Conservation (phyloP, 2,888 invertebrate genomes). For the Ophraella communa region DNA sequence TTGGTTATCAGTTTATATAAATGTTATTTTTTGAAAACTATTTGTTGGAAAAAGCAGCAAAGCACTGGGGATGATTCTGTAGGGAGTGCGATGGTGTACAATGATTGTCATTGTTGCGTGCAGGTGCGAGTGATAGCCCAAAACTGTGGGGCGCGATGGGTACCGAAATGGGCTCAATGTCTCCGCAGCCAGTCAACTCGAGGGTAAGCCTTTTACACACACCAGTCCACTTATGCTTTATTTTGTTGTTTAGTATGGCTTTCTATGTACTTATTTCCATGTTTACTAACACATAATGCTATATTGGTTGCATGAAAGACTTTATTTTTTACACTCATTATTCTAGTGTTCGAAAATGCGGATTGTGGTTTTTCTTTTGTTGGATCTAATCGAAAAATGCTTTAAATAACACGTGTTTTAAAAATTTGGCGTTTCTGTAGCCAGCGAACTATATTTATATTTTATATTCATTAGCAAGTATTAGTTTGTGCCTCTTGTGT, state of each 20-base stretch:
- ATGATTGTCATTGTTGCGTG: constrained; percentile 59
- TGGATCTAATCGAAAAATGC: neutral
- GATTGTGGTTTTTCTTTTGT: neutral
- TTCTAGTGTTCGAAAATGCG: neutral
- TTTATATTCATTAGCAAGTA: too few species aligned
- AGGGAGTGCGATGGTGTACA: constrained; percentile 46
- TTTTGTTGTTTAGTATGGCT: constrained; percentile 44
- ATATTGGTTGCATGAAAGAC: constrained; percentile 14
- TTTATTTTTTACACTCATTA: neutral
- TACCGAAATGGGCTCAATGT: constrained; percentile 63
- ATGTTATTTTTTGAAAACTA: too few species aligned
- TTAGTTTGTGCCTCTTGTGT: too few species aligned
- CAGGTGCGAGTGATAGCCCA: constrained; percentile 64
- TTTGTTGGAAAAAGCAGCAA: constrained; percentile 8
- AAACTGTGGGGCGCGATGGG: constrained; percentile 64
- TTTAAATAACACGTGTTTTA: too few species aligned
- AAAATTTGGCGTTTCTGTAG: too few species aligned
- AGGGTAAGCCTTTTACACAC: constrained; percentile 64
- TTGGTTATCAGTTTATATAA: too few species aligned
- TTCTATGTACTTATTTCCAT: constrained; percentile 1
- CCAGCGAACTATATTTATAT: too few species aligned
- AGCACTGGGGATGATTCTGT: constrained; percentile 48
- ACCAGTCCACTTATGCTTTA: constrained; percentile 51
- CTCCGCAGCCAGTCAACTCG: constrained; percentile 65
- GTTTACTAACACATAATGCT: constrained; percentile 14